Evolutionary conservation across 2,888 invertebrate genomes (phyloP).

Genomic region (Geophilus truncorum): DNA sequence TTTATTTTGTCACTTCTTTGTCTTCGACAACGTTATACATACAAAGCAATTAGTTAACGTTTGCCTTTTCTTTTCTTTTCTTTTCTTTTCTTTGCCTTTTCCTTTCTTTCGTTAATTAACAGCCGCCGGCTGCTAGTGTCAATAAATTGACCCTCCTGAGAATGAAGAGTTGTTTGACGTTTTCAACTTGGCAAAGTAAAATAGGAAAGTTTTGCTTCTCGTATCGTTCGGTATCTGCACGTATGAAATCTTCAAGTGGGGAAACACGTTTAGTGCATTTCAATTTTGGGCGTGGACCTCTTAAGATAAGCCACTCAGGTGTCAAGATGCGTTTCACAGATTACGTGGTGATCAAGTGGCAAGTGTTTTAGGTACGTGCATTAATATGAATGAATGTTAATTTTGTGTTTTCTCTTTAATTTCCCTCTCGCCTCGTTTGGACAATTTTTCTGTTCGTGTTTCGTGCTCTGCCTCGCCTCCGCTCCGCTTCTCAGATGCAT

Average conservation of each 20-base stretch:
- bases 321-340: constrained; percentile 24
- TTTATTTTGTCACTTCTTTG: neutral
- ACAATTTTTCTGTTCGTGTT: constrained; percentile 22
- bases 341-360: constrained; percentile 24
- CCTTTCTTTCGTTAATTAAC: too few relatives aligned
- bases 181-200: neutral
- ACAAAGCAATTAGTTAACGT: constrained; percentile 7
- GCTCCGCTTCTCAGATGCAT: constrained; percentile 18
- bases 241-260: neutral
- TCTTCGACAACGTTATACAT: neutral
- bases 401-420: constrained; percentile 24
- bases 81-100: neutral
- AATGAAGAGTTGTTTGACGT: neutral
- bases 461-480: neutral
- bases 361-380: neutral
- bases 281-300: constrained; percentile 27
- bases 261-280: constrained; percentile 24
- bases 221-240: neutral
- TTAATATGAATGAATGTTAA: constrained; percentile 27
- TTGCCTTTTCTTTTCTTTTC: neutral
- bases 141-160: constrained; percentile 7
- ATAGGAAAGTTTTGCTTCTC: neutral
- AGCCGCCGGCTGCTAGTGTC: constrained; percentile 23
- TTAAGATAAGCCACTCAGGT: constrained; percentile 27
- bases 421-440: constrained; percentile 27